Base-by-base conservation (phyloP, 1,140 invertebrate species). In the Drosophila novamexicana region DNA sequence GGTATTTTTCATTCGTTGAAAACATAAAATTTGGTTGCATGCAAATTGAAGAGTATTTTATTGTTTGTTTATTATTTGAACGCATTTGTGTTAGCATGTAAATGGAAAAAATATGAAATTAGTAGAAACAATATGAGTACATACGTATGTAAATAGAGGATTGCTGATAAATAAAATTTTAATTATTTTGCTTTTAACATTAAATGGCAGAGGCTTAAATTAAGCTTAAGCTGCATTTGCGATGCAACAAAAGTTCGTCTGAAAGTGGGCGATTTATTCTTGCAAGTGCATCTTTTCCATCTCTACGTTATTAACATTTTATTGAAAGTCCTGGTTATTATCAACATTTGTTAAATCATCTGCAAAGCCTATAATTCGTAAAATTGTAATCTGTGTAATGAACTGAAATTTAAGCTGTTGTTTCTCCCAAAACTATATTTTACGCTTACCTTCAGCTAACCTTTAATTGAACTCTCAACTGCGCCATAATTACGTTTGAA, bases 51-150 rank as follows among this genome's bases (percentile, higher is more conserved):
- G 64, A 53, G 34, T 42, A 67, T 49, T 65, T 76, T 56, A 9
- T 52, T 49, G 16, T 73, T 78, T 69, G 16, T 64, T 68, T 65
- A 70, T 63, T 71, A 16, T 29, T 57, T 65, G 34, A 10, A 56
- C 37, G 44, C 50, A 49, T 65, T 37, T 69, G 61, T 77, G 90
- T 86, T 71, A 81, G 90, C 90, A 91, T 91, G 90, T 88, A 90
- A 88, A 69, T 77, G 70, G 73, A 75, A 67, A 64, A 72, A 63
- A 70, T 62, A 58, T 18, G 22, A 75, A 61, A 64, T 78, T 65
- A 76, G 50, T 73, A 53, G 39, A 82, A 71, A 75, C 74, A 67
- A 81, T 69, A 71, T 68, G 68, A 65, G 74, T 74, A 44, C 6
- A 29, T 58, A 40, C 56, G n/a, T 56, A 12, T 52, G 36, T 63